Percentiles rank a stretch among this genome's conserved stretches.
Conservation (phyloP, 2,113 vertebrate genomes). For the Hipposideros armiger region DNA sequence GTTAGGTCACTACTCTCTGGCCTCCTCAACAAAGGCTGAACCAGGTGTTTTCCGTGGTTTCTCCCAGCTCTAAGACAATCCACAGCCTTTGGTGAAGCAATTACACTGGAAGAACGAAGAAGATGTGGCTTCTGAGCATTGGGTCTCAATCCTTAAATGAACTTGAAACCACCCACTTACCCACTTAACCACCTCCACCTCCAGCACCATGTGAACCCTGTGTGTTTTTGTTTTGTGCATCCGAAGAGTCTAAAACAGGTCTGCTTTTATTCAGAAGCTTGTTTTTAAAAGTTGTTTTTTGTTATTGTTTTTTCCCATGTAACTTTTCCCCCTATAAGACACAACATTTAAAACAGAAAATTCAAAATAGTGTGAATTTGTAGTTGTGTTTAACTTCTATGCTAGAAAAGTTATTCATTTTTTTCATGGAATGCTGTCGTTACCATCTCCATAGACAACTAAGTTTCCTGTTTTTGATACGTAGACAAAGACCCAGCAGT, state of each 20-base stretch:
- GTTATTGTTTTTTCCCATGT: not conserved
- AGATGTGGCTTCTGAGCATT: not conserved
- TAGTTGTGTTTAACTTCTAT: not conserved
- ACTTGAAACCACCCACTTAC: not conserved
- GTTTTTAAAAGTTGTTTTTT: not conserved
- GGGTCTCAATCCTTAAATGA: not conserved
- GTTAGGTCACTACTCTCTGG: not conserved
- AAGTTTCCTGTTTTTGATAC: not conserved
- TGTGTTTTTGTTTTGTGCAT: not conserved
- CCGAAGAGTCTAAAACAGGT: not conserved
- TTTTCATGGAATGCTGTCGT: not conserved
- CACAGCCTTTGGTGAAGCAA: not conserved
- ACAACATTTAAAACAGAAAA: conserved; percentile 5
- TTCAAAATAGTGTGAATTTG: conserved; percentile 29
- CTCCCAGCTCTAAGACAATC: not conserved
- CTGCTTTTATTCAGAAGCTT: conserved; percentile 10
- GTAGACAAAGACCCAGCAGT: not conserved
- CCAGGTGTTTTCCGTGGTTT: not conserved
- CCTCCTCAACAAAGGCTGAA: not conserved
- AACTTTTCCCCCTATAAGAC: not conserved
- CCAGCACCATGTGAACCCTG: not conserved
- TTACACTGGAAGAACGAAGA: not conserved
- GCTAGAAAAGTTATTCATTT: not conserved
- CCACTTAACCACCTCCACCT: not conserved
- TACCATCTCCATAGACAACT: not conserved